Conservation (phyloP, 2,888 invertebrate species). For the Eupithecia exiguata region DNA sequence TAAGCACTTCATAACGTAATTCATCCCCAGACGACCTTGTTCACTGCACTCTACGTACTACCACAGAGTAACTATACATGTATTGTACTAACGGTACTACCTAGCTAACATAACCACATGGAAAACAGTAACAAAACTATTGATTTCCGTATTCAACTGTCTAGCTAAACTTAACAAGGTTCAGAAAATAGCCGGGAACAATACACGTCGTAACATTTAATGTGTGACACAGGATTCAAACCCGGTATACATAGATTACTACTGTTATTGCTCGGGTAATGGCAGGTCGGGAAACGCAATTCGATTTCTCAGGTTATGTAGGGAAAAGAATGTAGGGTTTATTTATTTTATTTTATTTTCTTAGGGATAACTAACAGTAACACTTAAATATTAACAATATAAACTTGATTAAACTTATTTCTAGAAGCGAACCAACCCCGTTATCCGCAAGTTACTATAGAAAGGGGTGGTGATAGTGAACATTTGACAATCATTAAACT, state of each 20-base stretch:
- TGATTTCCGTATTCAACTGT: neutral
- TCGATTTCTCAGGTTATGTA: neutral
- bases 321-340: no score
- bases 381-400: no score
- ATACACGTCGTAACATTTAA: constrained; percentile 8
- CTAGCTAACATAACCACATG: neutral
- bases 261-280: constrained; percentile 10
- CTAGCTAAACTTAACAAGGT: constrained; percentile 4
- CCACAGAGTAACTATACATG: no score
- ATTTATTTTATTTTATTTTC: no score
- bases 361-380: no score
- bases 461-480: no score
- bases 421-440: no score
- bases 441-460: no score
- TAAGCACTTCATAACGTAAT: neutral
- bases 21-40: neutral
- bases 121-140: neutral
- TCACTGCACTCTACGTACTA: neutral
- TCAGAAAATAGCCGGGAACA: constrained; percentile 1
- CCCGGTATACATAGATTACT: constrained; percentile 10
- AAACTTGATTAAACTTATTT: no score
- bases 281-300: neutral
- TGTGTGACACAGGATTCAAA: constrained; percentile 8
- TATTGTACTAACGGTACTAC: no score
- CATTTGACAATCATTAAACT: no score